A percentile compares a stretch with the other conserved stretches of the same genome.
phyloP scores from a whole-genome alignment of 2,113 vertebrate species.

The Oreamnos americanus region DNA sequence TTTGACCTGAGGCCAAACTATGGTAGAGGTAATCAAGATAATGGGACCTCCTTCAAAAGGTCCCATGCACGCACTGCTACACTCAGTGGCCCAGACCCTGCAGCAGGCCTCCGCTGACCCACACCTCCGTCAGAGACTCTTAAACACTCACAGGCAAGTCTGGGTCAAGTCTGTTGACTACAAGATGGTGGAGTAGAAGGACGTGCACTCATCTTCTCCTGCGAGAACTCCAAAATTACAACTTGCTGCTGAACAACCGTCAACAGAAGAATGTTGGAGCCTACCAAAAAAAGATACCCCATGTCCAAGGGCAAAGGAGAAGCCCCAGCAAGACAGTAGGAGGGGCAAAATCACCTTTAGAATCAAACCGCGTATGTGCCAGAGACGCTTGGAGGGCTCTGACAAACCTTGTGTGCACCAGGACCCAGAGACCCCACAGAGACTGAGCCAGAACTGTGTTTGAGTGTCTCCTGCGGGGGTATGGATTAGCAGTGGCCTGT shows the following conservation, averaged over 20 bases:
- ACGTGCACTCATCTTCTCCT: not conserved
- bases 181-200: not conserved
- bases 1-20: not conserved
- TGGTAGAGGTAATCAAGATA: not conserved
- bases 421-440: not conserved
- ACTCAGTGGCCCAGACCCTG: not conserved
- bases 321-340: not conserved
- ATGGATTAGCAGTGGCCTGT: not conserved
- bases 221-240: not conserved
- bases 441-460: not conserved
- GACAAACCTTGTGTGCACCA: not conserved
- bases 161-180: not conserved
- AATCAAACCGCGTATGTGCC: not conserved
- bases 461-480: not conserved
- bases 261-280: not conserved
- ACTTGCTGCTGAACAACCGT: not conserved
- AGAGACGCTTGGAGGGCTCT: not conserved
- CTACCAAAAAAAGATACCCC: not conserved
- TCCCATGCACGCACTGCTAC: not conserved
- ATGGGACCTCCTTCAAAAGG: not conserved
- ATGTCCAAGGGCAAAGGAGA: not conserved
- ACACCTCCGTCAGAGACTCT: not conserved
- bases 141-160: not conserved
- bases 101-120: not conserved
- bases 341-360: not conserved